A percentile compares a stretch with the other conserved stretches of the same genome.
Evolutionary conservation across 1,140 invertebrate genomes (phyloP).

Genomic region (Drosophila pachea): DNA sequence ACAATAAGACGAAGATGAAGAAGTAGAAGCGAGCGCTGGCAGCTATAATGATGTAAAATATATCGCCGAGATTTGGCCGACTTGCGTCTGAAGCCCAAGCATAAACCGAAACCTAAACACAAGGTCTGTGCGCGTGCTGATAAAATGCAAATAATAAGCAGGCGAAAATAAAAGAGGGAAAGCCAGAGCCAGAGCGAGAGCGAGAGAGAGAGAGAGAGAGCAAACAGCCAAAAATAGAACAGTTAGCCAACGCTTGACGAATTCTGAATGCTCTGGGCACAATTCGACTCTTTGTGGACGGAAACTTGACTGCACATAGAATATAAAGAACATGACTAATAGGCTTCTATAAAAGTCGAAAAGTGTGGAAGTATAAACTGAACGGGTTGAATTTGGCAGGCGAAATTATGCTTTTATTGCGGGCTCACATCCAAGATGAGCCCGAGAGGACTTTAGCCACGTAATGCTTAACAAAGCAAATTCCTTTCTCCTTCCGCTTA

Average conservation of each 20-base stretch:
- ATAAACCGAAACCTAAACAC: conserved; percentile 18
- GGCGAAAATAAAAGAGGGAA: conserved; percentile 8
- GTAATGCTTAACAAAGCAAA: no score
- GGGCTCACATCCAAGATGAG: no score
- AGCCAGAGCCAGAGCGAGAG: no score
- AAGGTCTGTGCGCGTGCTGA: conserved; percentile 71
- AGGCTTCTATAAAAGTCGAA: no score
- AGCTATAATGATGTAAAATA: conserved; percentile 76
- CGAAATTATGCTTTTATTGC: no score
- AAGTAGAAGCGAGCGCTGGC: conserved; percentile 31
- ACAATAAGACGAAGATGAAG: conserved; percentile 10
- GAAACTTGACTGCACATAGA: no score
- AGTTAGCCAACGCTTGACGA: no score
- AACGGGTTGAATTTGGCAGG: no score
- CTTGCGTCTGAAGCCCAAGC: conserved; percentile 22
- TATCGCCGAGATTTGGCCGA: conserved; percentile 70
- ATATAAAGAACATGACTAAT: no score
- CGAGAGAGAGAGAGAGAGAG: conserved; percentile 9
- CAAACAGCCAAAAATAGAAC: conserved; percentile 21
- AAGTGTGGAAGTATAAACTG: no score
- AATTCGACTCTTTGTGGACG: not conserved
- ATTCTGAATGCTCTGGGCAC: not conserved
- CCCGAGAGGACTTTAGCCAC: no score
- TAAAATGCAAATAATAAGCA: conserved; percentile 36
- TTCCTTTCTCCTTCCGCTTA: no score